Percentiles rank a stretch among this genome's conserved stretches.
Evolutionary conservation across 1,140 invertebrate genomes (phyloP).

Genomic region (Agraylea sexmaculata): DNA sequence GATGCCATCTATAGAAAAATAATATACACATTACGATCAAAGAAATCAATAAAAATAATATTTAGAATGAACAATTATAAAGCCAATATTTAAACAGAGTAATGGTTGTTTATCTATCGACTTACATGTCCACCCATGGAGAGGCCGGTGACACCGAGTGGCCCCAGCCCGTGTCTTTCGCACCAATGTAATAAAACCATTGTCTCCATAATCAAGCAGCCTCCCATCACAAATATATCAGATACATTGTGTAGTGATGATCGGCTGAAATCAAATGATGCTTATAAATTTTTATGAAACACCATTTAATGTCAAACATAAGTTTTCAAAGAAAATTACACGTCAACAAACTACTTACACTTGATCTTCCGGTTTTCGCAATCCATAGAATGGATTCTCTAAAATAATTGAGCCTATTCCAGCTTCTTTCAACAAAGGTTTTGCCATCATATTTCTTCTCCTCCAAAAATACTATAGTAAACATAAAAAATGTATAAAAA

Average conservation of each 20-base stretch:
- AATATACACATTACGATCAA: neutral
- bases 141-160: constrained; percentile 87
- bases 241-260: constrained; percentile 91
- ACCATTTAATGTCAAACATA: constrained; percentile 4
- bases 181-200: constrained; percentile 90
- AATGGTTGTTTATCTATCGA: constrained; percentile 22
- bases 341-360: constrained; percentile 49
- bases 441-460: constrained; percentile 77
- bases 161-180: constrained; percentile 74
- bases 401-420: constrained; percentile 89
- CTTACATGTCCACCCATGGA: constrained; percentile 99
- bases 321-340: neutral
- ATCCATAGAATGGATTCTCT: constrained; percentile 96
- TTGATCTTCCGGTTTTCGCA: constrained; percentile 85
- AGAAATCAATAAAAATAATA: neutral
- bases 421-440: constrained; percentile 77
- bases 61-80: neutral
- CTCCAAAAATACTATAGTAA: constrained; percentile 79
- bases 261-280: constrained; percentile 48
- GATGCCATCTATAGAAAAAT: constrained; percentile 88
- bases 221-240: constrained; percentile 99
- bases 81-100: constrained; percentile 1
- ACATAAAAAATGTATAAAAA: constrained; percentile 18
- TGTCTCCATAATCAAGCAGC: constrained; percentile 87
- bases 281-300: no score